Evolutionary conservation across 2,797 vertebrate genomes (phyloP).

Genomic region (Acanthis flammea): DNA sequence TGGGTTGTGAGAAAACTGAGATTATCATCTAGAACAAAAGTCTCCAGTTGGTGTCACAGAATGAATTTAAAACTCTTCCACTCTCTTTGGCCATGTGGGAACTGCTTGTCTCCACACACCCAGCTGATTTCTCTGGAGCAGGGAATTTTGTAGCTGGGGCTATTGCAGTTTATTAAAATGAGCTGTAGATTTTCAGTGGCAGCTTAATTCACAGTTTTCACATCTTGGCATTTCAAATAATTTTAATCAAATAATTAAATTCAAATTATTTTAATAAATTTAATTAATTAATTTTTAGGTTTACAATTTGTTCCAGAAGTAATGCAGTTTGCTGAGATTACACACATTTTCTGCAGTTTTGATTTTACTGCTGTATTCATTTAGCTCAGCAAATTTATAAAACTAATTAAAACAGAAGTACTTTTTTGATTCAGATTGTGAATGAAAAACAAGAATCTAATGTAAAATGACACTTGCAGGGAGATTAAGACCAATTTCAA

Average conservation of each 20-base stretch:
- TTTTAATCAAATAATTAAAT: conserved; percentile 25
- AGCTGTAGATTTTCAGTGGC: background rate
- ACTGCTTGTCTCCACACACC: background rate
- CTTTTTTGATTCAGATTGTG: conserved; percentile 64
- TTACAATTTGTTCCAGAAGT: conserved; percentile 48
- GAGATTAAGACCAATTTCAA: background rate
- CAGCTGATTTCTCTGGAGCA: background rate
- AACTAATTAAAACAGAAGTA: conserved; percentile 69
- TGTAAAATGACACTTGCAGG: background rate
- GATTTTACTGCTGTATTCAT: conserved; percentile 55
- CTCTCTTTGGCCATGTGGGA: background rate
- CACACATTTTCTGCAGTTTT: conserved; percentile 17
- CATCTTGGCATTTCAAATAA: conserved; percentile 37
- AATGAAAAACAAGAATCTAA: background rate
- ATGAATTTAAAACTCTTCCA: background rate
- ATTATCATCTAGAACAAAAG: background rate
- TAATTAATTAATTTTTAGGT: background rate
- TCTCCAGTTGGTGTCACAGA: background rate
- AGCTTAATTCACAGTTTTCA: conserved; percentile 21
- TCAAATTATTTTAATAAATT: background rate
- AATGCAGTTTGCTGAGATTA: conserved; percentile 51
- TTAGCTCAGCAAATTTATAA: conserved; percentile 68
- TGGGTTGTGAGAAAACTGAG: background rate
- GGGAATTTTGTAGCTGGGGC: background rate
- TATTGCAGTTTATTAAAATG: background rate